Conservation (phyloP, 35 echinoderm and acorn worm genomes). For the Anneissia japonica region DNA sequence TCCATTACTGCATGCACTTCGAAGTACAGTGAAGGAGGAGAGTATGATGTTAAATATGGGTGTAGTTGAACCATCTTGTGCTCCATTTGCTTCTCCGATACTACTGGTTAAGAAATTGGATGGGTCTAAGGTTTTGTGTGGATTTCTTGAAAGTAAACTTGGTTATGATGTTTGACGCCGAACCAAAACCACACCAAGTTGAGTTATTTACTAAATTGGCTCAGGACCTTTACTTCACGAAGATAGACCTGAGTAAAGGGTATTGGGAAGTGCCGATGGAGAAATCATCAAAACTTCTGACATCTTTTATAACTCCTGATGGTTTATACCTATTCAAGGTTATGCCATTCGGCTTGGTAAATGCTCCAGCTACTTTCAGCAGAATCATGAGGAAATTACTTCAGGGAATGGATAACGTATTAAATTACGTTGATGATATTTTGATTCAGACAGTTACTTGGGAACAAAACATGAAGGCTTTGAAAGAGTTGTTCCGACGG, state of each 20-base stretch:
- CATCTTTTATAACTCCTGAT: conserved; percentile 12
- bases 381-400: not conserved
- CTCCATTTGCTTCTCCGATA: no score
- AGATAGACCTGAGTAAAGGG: conserved; percentile 50
- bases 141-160: conserved; percentile 12
- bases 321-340: not conserved
- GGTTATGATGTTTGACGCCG: conserved; percentile 40
- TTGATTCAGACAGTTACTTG: not conserved
- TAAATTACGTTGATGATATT: conserved; percentile 5
- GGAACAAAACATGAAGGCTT: no score
- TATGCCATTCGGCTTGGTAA: not conserved
- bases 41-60: no score
- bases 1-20: conserved; percentile 23
- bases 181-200: conserved; percentile 33
- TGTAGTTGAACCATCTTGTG: no score
- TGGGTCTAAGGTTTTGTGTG: no score
- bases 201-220: conserved; percentile 45
- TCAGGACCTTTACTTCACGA: conserved; percentile 18
- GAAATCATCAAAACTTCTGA: conserved; percentile 5
- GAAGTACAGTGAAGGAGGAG: conserved; percentile 2
- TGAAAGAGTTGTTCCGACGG: no score
- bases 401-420: not conserved
- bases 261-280: conserved; percentile 54
- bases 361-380: not conserved
- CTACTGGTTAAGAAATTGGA: no score